These are phyloP conservation scores for Eristalis arbustorum DNA, from an alignment of 2,888 invertebrate species.

Conservation along the genomic window DNA sequence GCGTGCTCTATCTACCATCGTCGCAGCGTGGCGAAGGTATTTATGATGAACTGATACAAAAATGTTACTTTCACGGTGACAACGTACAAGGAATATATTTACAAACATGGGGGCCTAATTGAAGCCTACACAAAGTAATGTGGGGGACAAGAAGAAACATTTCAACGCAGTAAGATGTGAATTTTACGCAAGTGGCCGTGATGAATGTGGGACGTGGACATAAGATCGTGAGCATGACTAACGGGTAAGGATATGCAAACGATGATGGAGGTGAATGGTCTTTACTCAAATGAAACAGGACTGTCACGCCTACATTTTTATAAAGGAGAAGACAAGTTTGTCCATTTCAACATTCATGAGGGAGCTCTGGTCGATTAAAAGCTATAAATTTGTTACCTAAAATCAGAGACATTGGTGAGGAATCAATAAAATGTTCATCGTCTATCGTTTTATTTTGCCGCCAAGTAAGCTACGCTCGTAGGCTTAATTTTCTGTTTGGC, in stretches of 20 bases:
- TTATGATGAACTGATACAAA: slow-evolving; percentile 40
- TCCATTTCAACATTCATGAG: background rate
- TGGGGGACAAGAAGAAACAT: slow-evolving; percentile 35
- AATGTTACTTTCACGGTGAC: slow-evolving; percentile 1
- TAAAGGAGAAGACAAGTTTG: background rate
- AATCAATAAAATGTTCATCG: background rate
- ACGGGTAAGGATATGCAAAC: background rate
- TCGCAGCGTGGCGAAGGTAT: slow-evolving; percentile 32
- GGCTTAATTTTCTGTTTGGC: background rate
- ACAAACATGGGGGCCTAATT: slow-evolving; percentile 2
- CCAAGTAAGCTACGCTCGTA: background rate
- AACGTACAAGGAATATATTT: slow-evolving; percentile 8
- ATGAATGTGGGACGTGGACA: background rate
- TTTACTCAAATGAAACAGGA: background rate
- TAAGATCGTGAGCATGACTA: background rate
- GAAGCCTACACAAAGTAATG: slow-evolving; percentile 12
- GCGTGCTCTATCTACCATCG: slow-evolving; percentile 19
- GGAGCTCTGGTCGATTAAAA: background rate
- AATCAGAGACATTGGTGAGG: background rate
- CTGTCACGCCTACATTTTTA: background rate
- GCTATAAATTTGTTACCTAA: background rate
- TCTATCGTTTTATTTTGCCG: background rate
- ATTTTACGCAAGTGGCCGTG: slow-evolving; percentile 17
- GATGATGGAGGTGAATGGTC: background rate
- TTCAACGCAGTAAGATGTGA: slow-evolving; percentile 13